These are phyloP conservation scores for Drosophila nr. medialis DNA, from an alignment of 2,888 invertebrate genomes.

Conservation along the genomic window DNA sequence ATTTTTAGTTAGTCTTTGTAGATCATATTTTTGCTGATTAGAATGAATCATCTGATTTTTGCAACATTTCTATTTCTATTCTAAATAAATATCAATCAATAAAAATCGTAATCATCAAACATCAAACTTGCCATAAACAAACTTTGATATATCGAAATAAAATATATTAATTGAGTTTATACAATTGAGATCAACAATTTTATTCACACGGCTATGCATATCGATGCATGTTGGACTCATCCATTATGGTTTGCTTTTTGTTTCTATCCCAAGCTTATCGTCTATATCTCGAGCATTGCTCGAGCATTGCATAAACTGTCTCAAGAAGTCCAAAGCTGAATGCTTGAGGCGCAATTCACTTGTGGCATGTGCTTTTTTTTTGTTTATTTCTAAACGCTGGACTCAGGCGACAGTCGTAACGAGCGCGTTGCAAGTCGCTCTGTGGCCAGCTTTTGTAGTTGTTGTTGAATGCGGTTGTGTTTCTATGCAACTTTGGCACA, in stretches of 20 bases:
- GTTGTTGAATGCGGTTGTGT: conserved; percentile 21
- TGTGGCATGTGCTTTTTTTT: conserved; percentile 30
- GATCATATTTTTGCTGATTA: not conserved
- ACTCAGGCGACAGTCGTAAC: conserved; percentile 30
- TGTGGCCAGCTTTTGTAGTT: not conserved
- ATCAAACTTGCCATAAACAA: not conserved
- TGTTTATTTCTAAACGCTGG: conserved; percentile 10
- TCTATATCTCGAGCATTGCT: conserved; percentile 11
- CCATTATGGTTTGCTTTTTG: conserved; percentile 7
- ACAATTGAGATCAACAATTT: not conserved
- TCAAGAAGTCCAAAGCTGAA: conserved; percentile 7
- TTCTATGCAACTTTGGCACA: conserved; percentile 61
- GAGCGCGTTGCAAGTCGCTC: conserved; percentile 26
- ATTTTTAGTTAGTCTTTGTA: not conserved
- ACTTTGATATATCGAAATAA: not conserved
- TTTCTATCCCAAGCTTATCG: conserved; percentile 1
- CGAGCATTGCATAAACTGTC: conserved; percentile 10
- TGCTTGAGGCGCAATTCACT: conserved; percentile 15
- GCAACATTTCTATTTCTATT: not conserved
- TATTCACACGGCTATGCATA: not conserved
- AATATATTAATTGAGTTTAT: not conserved
- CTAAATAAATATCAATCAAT: not conserved
- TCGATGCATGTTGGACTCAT: conserved; percentile 3
- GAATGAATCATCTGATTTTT: not conserved
- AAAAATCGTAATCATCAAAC: not conserved